Percentiles rank a stretch among this genome's conserved stretches.
phyloP scores from a whole-genome alignment of 2,888 invertebrate species.

The Drosophila quasianomalipes region DNA sequence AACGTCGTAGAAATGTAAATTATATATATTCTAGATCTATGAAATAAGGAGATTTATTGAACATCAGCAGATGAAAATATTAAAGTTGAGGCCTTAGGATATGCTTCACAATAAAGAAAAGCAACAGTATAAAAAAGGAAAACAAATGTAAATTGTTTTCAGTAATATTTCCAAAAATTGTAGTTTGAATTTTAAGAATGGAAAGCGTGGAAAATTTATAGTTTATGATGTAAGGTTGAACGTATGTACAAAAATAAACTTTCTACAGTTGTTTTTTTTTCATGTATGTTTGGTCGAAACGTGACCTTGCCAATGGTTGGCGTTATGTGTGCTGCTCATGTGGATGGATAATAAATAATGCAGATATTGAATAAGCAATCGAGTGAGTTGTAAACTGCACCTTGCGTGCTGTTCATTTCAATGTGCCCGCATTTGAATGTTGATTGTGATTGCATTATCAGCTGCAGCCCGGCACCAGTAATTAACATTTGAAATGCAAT shows the following conservation, averaged over 20 bases:
- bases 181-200: background rate
- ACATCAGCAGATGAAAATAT: background rate
- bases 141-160: background rate
- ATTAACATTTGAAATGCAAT: slow-evolving; percentile 54
- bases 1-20: background rate
- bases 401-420: slow-evolving; percentile 26
- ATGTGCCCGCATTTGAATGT: slow-evolving; percentile 12
- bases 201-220: background rate
- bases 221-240: background rate
- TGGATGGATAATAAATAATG: slow-evolving; percentile 29
- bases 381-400: slow-evolving; percentile 15
- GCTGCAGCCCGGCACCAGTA: slow-evolving; percentile 30
- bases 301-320: slow-evolving; percentile 33
- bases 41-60: background rate
- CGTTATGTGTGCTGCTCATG: slow-evolving; percentile 2
- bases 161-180: background rate
- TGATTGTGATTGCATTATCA: slow-evolving; percentile 57
- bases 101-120: background rate
- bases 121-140: background rate
- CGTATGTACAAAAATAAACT: background rate
- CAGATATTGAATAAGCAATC: slow-evolving; percentile 17
- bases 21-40: background rate
- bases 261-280: background rate
- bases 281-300: slow-evolving; percentile 1
- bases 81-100: background rate